Base-by-base conservation (phyloP, 2,888 invertebrate species). In the Apoderus coryli region DNA sequence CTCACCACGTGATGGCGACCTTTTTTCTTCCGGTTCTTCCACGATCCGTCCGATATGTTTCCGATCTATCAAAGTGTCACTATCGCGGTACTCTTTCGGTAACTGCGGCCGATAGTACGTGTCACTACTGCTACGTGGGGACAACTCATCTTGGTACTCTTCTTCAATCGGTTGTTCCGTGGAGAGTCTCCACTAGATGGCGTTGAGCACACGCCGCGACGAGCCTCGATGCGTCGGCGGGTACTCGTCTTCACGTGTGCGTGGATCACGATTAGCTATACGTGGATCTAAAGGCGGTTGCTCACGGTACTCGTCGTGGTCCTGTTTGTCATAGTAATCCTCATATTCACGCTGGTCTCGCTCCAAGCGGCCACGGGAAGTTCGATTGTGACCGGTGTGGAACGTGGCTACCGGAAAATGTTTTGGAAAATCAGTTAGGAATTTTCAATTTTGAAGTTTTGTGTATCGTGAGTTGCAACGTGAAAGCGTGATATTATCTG, bases 121-220 rank as follows among this genome's bases (percentile, higher is more conserved):
- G 29, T 44, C 44, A 28, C 51, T 49, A 2, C 46, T 42, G 34
- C 43, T 44, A n/a, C n/a, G n/a, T 23, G 54, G 50, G 38, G 53
- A 54, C 38, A 54, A 47, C 32, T 57, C 56, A 48, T 56, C 56
- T 45, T 54, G 56, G 45, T 53, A 43, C 44, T 59, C 58, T 49
- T 58, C 58, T 54, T 56, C 59, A 55, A 59, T 59, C 46, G 59
- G 57, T 43, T 56, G 57, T 45, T 59, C 60, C 59, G 59, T 54
- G 51, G 58, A 56, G 47, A 59, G 58, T 58, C 59, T 57, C 58
- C 59, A 66, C 71, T 76, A 78, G 59, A 78, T 76, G 56, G 76
- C 77, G 61, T 77, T 77, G 48, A 76, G 69, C 46, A 74, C 73
- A 50, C 77, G 67, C 37, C 76, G 65, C 46, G 76, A 71, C 23